Percentiles rank a stretch among this genome's conserved stretches.
These are phyloP conservation scores for Tragulus kanchil DNA, from an alignment of 2,113 vertebrate genomes.

Conservation along the genomic window DNA sequence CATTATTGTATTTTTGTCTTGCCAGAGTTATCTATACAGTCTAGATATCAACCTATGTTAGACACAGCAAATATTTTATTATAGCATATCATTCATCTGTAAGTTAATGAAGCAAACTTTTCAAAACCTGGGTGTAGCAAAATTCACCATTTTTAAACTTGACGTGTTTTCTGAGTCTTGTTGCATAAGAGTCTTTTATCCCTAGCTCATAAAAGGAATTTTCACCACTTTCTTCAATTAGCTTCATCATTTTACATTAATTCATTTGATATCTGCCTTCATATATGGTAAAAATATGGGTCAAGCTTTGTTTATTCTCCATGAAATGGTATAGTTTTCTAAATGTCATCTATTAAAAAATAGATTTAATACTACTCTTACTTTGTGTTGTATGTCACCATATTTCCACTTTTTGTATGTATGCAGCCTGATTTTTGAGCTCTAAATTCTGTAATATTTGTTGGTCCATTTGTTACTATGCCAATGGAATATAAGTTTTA, in stretches of 20 bases:
- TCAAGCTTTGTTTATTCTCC: background rate
- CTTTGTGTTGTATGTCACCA: background rate
- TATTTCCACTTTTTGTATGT: background rate
- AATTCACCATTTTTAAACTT: background rate
- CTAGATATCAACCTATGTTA: background rate
- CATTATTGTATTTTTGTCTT: background rate
- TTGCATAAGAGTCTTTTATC: background rate
- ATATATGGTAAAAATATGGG: background rate
- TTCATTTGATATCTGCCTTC: background rate
- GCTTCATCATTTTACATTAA: background rate
- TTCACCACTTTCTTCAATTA: background rate
- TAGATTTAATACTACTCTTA: background rate
- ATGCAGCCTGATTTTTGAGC: background rate
- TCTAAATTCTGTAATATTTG: background rate
- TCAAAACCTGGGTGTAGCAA: conserved; percentile 13
- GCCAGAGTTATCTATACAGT: background rate
- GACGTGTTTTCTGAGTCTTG: background rate
- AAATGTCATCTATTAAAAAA: background rate
- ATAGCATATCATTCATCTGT: background rate
- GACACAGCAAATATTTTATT: conserved; percentile 1
- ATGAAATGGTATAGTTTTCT: background rate
- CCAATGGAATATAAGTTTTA: background rate
- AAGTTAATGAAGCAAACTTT: conserved; percentile 20
- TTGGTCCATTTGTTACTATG: background rate
- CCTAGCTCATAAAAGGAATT: background rate